Base-by-base conservation (phyloP, 2,888 invertebrate genomes). In the Ornithoptera priamus region DNA sequence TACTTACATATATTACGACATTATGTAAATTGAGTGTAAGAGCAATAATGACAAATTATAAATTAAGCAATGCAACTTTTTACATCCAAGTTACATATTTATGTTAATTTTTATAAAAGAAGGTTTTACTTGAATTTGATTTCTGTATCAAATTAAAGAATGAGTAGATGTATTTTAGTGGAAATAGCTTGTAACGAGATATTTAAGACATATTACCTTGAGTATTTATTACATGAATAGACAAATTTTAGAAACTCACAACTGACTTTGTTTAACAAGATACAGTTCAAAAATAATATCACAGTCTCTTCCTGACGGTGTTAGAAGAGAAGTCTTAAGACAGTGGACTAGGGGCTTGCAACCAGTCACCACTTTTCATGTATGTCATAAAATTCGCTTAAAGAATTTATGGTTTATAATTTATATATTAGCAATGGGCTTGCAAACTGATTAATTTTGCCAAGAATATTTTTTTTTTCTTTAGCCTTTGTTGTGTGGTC, bases 361-460 rank as follows among this genome's bases (percentile, higher is more conserved):
- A 61, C 61, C 69, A 65, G 69, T 65, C 65, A 61, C 65, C 65
- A 65, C 69, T 69, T 69, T 53, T 65, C 69, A 69, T 69, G 61
- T 69, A 65, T 69, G 69, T 69, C 65, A 46, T 69, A 61, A 69
- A 65, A 69, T 65, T 62, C 61, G 65, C 65, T 69, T 69, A 69
- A 69, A 65, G 60, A 65, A 69, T 69, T 65, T 65, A 69, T 65
- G 65, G 65, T 65, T 65, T 65, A 69, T 69, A 65, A 46, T 65
- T 65, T 65, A 69, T 53, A 53, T 18, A 61, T 62, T 65, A 69
- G 46, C 65, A 69, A 42, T 65, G 53, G 30, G 65, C 65, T 69
- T 69, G 61, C 46, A 61, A 69, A 57, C 42, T 65, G 36, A 59
- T 68, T 69, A 65, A 24, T 69, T 65, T 69, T 62, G 62, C 65